phyloP scores from a whole-genome alignment of 1,140 invertebrate genomes.

The Drosophila subpulchrella region DNA sequence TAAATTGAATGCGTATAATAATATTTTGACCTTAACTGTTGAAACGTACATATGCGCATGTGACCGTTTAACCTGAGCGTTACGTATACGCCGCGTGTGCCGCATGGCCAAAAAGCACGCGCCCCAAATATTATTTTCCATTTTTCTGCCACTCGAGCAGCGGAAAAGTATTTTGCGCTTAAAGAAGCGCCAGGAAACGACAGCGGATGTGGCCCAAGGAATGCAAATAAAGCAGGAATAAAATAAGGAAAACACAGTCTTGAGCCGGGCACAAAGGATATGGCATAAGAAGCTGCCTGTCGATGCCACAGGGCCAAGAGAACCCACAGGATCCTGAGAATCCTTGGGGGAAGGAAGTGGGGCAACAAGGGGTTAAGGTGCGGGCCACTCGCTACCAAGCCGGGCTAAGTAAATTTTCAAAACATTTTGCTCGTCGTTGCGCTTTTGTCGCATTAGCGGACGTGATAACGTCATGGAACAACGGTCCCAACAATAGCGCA shows the following conservation, averaged over 20 bases:
- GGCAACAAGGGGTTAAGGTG: neutral
- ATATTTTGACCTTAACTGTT: conserved; percentile 15
- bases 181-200: conserved; percentile 72
- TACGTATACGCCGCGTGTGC: conserved; percentile 56
- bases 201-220: conserved; percentile 73
- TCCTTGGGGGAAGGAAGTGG: neutral
- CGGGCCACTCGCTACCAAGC: conserved; percentile 11
- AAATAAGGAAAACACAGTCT: conserved; percentile 24
- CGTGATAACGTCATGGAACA: conserved; percentile 69
- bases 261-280: conserved; percentile 38
- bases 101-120: conserved; percentile 66
- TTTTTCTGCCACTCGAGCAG: conserved; percentile 46
- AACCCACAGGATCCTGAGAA: neutral
- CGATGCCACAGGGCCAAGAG: conserved; percentile 23
- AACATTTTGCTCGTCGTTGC: conserved; percentile 79
- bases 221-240: conserved; percentile 69
- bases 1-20: neutral
- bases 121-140: conserved; percentile 75
- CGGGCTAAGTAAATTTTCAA: conserved; percentile 77
- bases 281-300: conserved; percentile 33
- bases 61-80: conserved; percentile 49
- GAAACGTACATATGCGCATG: conserved; percentile 1
- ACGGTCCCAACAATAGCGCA: conserved; percentile 34
- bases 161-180: conserved; percentile 79
- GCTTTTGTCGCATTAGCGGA: conserved; percentile 83